Evolutionary conservation across 1,140 invertebrate genomes (phyloP).

Genomic region (Panulirus ornatus): DNA sequence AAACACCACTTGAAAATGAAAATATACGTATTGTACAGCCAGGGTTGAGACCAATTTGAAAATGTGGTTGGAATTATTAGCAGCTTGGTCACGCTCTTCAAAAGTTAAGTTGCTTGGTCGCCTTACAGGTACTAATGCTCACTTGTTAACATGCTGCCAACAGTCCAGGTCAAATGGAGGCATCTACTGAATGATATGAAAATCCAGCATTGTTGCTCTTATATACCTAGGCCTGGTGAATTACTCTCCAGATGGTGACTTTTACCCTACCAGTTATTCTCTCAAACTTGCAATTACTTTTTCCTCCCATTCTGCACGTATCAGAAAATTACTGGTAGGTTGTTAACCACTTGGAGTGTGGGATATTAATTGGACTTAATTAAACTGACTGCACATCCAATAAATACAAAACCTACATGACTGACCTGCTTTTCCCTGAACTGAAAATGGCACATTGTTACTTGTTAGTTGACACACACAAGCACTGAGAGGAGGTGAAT

Average conservation of each 20-base stretch:
- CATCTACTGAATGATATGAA: not conserved
- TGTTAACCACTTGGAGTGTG: not conserved
- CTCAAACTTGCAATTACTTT: not conserved
- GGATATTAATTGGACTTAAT: not conserved
- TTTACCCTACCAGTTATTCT: not conserved
- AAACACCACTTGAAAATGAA: constrained; percentile 13
- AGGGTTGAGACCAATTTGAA: constrained; percentile 44
- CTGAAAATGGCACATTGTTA: constrained; percentile 51
- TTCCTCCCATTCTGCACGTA: not conserved
- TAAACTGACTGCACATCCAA: not conserved
- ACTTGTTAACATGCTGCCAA: constrained; percentile 43
- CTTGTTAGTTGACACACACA: constrained; percentile 52
- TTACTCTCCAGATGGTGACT: not conserved
- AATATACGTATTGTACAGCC: constrained; percentile 3
- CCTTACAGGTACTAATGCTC: constrained; percentile 72
- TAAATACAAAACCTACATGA: not conserved
- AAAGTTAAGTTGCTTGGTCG: constrained; percentile 62
- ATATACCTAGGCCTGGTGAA: not conserved
- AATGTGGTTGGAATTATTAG: constrained; percentile 35
- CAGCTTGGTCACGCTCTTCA: constrained; percentile 12
- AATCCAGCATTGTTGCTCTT: not conserved
- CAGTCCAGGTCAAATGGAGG: constrained; percentile 51
- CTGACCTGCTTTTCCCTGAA: constrained; percentile 29
- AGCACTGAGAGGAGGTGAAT: constrained; percentile 59
- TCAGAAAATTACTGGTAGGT: not conserved